These are phyloP conservation scores for Speoplatyrhinus poulsoni DNA, from an alignment of 2,113 vertebrate species.

Conservation along the genomic window DNA sequence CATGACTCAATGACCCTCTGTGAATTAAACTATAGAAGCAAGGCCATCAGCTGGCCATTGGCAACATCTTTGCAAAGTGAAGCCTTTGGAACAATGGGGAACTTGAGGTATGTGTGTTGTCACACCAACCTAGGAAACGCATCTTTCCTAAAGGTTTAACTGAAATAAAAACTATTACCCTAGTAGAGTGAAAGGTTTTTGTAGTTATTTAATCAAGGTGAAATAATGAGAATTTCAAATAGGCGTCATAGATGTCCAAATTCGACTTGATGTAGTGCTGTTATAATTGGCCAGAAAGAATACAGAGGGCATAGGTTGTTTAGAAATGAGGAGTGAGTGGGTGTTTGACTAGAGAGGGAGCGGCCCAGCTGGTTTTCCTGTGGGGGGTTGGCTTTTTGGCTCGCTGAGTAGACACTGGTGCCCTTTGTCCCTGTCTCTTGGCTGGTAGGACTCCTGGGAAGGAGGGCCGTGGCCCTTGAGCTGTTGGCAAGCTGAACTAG, in stretches of 20 bases:
- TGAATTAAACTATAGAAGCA: background rate
- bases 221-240: background rate
- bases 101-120: background rate
- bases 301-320: background rate
- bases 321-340: conserved; percentile 18
- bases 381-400: conserved; percentile 30
- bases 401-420: conserved; percentile 65
- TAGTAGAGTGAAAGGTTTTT: background rate
- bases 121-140: no score
- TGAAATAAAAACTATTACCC: no score
- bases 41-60: background rate
- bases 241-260: background rate
- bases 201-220: background rate
- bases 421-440: conserved; percentile 68
- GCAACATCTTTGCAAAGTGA: background rate
- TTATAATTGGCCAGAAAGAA: background rate
- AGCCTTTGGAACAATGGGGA: background rate
- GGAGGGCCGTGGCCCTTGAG: conserved; percentile 35
- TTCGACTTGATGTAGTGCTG: background rate
- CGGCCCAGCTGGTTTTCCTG: conserved; percentile 57
- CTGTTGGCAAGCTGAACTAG: conserved; percentile 43
- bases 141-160: no score
- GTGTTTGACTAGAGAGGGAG: conserved; percentile 35
- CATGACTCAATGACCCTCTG: background rate
- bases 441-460: conserved; percentile 49